Evolutionary conservation across 1,140 invertebrate genomes (phyloP), one percentile per base, ranked within the genome.

Genomic region (Drosophila neocordata): DNA sequence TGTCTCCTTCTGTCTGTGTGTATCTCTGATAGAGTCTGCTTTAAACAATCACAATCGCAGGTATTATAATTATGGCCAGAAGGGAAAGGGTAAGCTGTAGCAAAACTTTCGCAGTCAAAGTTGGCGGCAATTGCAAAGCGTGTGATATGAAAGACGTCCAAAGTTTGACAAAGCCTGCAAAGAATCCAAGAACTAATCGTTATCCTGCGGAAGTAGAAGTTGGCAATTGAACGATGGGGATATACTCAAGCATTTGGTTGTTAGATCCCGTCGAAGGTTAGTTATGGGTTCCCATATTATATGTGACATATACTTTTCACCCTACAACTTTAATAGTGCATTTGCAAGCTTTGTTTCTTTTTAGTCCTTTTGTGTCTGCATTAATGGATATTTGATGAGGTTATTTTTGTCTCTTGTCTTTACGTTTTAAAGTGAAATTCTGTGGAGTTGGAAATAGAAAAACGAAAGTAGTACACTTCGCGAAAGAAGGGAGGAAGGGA

Each of bases 31-130:
- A 15, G 65, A 81, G 81, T 80, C 41, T 18, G 68, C 71, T 85
- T 77, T 70, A 87, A 82, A 85, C 82, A 85, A 85, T 81, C 77
- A 78, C 82, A 87, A 87, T 81, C 58, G 74, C 82, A 73, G 82
- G 74, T 68, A 77, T 85, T 80, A 85, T 78, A 85, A 85, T 85
- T 81, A 85, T 67, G 81, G 65, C 52, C 51, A 60, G 53, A 35
- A 34, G 60, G 27, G 62, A 18, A 1, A 27, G 27, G 13, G 11
- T 4, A 22, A 31, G 15, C 60, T 27, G 55, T 62, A 41, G 61
- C 60, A 61, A 85, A 84, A 84, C 18, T 85, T 85, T 65, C 27
- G 41, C 51, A 71, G 77, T 67, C 62, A 85, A 85, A 85, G 81
- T 85, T 85, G 56, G 52, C 65, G 65, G 69, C 75, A 55, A 52